Percentiles rank a stretch among this genome's conserved stretches.
These are phyloP conservation scores for Mythimna ferrago DNA, from an alignment of 2,888 invertebrate species.

Conservation along the genomic window DNA sequence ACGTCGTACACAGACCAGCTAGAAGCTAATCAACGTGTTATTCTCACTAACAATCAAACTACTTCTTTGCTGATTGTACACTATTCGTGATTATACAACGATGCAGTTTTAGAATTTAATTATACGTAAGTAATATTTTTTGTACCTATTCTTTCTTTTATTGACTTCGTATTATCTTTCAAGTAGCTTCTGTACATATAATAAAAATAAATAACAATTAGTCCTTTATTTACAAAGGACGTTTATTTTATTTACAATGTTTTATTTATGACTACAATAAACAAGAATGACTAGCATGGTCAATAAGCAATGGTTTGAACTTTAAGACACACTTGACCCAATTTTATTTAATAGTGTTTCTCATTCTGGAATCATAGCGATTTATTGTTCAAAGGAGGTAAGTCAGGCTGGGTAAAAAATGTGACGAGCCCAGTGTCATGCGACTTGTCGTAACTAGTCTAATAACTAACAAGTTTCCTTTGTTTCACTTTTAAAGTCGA, in stretches of 20 bases:
- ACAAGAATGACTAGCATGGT: slow-evolving; percentile 19
- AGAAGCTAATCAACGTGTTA: slow-evolving; percentile 4
- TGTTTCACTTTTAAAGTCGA: slow-evolving; percentile 33
- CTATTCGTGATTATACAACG: slow-evolving; percentile 9
- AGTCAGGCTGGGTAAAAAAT: slow-evolving; percentile 30
- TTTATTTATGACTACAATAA: slow-evolving; percentile 39
- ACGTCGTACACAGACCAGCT: slow-evolving; percentile 16
- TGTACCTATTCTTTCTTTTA: neutral
- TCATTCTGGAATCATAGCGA: slow-evolving; percentile 13
- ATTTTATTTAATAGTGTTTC: slow-evolving; percentile 15
- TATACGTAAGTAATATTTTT: neutral
- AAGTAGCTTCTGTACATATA: slow-evolving; percentile 5
- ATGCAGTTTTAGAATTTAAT: slow-evolving; percentile 6
- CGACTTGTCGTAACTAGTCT: slow-evolving; percentile 12
- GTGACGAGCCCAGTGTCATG: slow-evolving; percentile 21
- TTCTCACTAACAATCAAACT: slow-evolving; percentile 24
- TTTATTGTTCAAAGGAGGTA: slow-evolving; percentile 28
- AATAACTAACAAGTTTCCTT: slow-evolving; percentile 29
- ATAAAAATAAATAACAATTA: slow-evolving; percentile 17
- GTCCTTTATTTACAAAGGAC: slow-evolving; percentile 13
- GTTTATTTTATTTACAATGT: slow-evolving; percentile 24
- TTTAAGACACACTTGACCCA: slow-evolving; percentile 18
- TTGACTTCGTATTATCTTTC: slow-evolving; percentile 3
- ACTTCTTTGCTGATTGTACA: slow-evolving; percentile 7
- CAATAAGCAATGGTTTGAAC: slow-evolving; percentile 11